Evolutionary conservation across 2,113 vertebrate genomes (phyloP), one percentile per base, ranked within the genome.

Genomic region (Myotis davidii): DNA sequence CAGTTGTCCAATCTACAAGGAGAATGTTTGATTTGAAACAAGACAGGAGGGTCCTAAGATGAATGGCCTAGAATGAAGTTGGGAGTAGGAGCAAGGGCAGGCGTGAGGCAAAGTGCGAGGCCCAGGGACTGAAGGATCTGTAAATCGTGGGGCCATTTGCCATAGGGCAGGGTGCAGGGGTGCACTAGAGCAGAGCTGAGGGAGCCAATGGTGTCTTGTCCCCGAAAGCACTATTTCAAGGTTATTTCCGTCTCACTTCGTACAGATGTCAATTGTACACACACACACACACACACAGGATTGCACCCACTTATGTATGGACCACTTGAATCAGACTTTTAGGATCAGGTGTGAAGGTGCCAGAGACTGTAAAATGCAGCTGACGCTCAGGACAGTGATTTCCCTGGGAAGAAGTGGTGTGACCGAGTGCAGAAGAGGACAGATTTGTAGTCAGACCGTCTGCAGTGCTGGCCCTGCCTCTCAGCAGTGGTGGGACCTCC

Each of bases 11-110:
- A 56, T 77, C 25, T 69, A 20, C 14, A 29, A 54, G 12, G 23
- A 89, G 54, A 85, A 85, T 69, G 23, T n/a, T 59, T 54, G 12
- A 39, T 87, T 76, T 76, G 18, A 83, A 95, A 54, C 29, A 52
- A 95, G 29, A n/a, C 23, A 37, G 85, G 29, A 45, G 20, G 13
- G 0, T 56, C 39, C 50, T 69, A 70, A 34, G 8, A 21, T 6
- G 34, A 86, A 50, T 4, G 10, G 11, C 21, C 17, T 39, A 23
- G 42, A 91, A 70, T 21, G n/a, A 85, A 81, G 59, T 20, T 17
- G 5, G 27, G 18, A 27, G 32, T 27, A n/a, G 20, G 17, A 10
- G 6, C 16, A 20, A 3, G 45, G 3, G 0, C 13, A 64, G 77
- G 52, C 23, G 6, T 27, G 5, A 34, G 16, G 4, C 37, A 39